Evolutionary conservation across 1,140 invertebrate species (phyloP), one percentile per base, ranked within the genome.

Genomic region (Cephus cinctus): DNA sequence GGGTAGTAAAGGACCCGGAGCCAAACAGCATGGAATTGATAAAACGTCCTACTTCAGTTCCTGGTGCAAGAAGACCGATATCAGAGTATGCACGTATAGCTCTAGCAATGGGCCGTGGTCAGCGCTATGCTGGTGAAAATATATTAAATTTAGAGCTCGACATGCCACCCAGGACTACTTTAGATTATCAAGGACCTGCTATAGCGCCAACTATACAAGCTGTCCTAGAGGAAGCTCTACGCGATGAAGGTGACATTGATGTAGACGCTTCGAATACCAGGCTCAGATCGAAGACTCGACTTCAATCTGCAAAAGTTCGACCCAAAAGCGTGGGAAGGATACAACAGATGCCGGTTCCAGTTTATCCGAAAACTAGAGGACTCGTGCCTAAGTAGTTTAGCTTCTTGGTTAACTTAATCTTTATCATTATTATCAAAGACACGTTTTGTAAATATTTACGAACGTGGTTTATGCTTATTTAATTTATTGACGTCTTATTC

Each of bases 141-240:
- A 87, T 95, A 43, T 73, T 95, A 39, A 82, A 86, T 61, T 78
- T 95, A 32, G 87, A 92, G 58, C 74, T 95, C 45, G 88, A 92
- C 56, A 84, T 89, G 80, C 88, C 89, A 3, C 80, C 83, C 32
- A 75, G 88, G 49, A 92, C 88, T 0, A 92, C 89, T 0, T 75
- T 87, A 56, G 88, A 93, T 62, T 93, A 92, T 66, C 82, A 86
- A 41, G 82, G 82, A 14, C 87, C 87, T 9, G 76, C 78, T 4
- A 82, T 90, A 8, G 86, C 86, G 0, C 86, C 87, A 3, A 81
- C 83, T 1, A 79, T 90, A 39, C 83, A 87, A 54, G 87, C 87
- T 1, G 86, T 86, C 14, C 73, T 90, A 3, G 86, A 89, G 43
- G 83, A 86, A 57, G 88, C 87, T 8, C 73, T 90, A 46, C 77